phyloP scores from a whole-genome alignment of 2,797 vertebrate species.

The Enteromius mattozi region DNA sequence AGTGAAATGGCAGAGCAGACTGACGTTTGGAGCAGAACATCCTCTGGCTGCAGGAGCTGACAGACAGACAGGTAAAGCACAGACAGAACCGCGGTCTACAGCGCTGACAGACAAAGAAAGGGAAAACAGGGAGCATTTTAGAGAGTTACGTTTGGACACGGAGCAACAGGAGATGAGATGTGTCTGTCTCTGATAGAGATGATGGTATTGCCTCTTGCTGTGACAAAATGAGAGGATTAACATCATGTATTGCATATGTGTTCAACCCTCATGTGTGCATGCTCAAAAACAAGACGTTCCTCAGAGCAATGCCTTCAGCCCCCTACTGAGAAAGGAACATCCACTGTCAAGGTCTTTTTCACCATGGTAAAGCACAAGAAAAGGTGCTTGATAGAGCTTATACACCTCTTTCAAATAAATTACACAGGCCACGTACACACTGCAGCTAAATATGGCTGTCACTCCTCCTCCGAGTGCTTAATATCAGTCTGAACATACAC shows the following conservation, averaged over 20 bases:
- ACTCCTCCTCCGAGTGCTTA: background rate
- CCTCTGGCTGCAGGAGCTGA: slow-evolving; percentile 36
- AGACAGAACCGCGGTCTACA: slow-evolving; percentile 21
- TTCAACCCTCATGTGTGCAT: slow-evolving; percentile 3
- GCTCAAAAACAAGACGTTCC: slow-evolving; percentile 36
- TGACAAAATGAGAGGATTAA: slow-evolving; percentile 60
- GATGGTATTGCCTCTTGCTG: slow-evolving; percentile 61
- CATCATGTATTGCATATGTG: slow-evolving; percentile 31
- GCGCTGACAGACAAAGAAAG: slow-evolving; percentile 9
- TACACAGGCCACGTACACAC: slow-evolving; percentile 6
- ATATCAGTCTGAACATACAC: background rate
- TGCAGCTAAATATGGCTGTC: slow-evolving; percentile 12
- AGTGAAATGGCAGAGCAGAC: slow-evolving; percentile 30
- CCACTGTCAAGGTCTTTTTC: slow-evolving; percentile 45
- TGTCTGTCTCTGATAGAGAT: slow-evolving; percentile 61
- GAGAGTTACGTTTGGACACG: slow-evolving; percentile 54
- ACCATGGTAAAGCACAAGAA: slow-evolving; percentile 47
- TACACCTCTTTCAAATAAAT: slow-evolving; percentile 55
- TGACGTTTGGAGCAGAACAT: slow-evolving; percentile 38
- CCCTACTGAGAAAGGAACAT: slow-evolving; percentile 42
- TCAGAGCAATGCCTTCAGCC: slow-evolving; percentile 33
- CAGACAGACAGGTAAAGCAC: slow-evolving; percentile 57
- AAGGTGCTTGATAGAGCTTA: slow-evolving; percentile 44
- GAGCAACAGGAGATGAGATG: slow-evolving; percentile 59
- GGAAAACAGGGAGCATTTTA: slow-evolving; percentile 36